Evolutionary conservation across 23 tunicate species (phyloP).

Genomic region (Trididemnum nubilum): DNA sequence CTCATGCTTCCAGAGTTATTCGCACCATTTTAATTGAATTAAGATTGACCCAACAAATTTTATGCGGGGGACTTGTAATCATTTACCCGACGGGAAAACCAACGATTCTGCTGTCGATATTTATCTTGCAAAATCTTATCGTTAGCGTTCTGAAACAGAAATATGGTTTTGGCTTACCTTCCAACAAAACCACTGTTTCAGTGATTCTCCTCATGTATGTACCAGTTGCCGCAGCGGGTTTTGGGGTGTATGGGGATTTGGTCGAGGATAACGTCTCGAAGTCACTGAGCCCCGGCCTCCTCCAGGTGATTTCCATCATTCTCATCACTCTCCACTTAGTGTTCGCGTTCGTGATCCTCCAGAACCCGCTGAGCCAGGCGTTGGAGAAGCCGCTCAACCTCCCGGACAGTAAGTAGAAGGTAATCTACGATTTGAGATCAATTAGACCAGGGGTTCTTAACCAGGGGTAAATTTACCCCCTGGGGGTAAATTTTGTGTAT

Average conservation of each 20-base stretch:
- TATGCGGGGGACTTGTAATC: too few species aligned
- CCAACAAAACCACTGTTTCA: slow-evolving; percentile 4
- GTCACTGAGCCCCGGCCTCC: slow-evolving; percentile 52
- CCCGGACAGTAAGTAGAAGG: slow-evolving; percentile 56
- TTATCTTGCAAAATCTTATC: too few species aligned
- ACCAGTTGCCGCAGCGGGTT: slow-evolving; percentile 79
- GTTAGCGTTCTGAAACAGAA: too few species aligned
- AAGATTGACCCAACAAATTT: too few species aligned
- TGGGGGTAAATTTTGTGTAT: too few species aligned
- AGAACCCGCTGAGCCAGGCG: slow-evolving; percentile 90
- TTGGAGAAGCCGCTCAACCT: slow-evolving; percentile 75
- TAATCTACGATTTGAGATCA: not conserved
- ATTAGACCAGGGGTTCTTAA: too few species aligned
- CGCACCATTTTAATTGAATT: too few species aligned
- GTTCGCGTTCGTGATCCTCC: slow-evolving; percentile 86
- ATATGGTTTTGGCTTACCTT: too few species aligned
- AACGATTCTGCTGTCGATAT: too few species aligned
- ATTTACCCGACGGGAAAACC: too few species aligned
- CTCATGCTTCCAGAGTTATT: too few species aligned
- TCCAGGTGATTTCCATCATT: slow-evolving; percentile 53
- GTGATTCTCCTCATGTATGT: slow-evolving; percentile 81
- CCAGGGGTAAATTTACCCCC: too few species aligned
- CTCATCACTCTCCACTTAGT: slow-evolving; percentile 86
- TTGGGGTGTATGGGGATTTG: slow-evolving; percentile 68
- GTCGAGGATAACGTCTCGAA: slow-evolving; percentile 77